Percentiles rank a stretch among this genome's conserved stretches.
phyloP scores from a whole-genome alignment of 2,113 vertebrate genomes.

The Melanocharis versteri region DNA sequence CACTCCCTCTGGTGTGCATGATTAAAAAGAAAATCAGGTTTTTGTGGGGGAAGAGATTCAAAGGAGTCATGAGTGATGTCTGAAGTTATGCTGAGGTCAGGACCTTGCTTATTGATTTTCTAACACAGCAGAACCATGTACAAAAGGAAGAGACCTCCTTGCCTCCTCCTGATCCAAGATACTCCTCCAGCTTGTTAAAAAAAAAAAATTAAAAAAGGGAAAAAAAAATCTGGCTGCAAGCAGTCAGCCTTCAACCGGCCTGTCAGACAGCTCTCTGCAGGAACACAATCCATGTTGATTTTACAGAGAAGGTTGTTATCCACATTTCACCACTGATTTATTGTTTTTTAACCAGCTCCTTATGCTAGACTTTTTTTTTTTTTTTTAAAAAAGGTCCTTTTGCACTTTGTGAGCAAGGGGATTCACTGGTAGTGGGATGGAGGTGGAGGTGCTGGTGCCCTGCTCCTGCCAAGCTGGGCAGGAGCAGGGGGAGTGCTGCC shows the following conservation, averaged over 20 bases:
- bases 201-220: not conserved
- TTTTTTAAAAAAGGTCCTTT: slow-evolving; percentile 40
- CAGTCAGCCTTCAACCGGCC: slow-evolving; percentile 67
- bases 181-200: not conserved
- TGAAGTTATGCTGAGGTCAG: slow-evolving; percentile 66
- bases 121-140: slow-evolving; percentile 52
- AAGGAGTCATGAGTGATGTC: slow-evolving; percentile 50
- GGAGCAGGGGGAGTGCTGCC: not conserved
- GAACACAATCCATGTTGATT: slow-evolving; percentile 84
- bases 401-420: slow-evolving; percentile 52
- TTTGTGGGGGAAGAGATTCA: not conserved
- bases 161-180: slow-evolving; percentile 2
- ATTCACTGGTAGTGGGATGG: slow-evolving; percentile 33
- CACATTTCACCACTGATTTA: slow-evolving; percentile 86
- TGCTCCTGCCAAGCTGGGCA: not conserved
- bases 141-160: slow-evolving; percentile 50
- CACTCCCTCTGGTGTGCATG: not conserved
- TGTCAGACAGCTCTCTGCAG: slow-evolving; percentile 78
- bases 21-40: not conserved
- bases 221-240: slow-evolving; percentile 58
- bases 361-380: slow-evolving; percentile 65
- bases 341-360: slow-evolving; percentile 87
- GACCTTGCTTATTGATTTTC: slow-evolving; percentile 69
- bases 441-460: slow-evolving; percentile 15
- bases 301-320: slow-evolving; percentile 84